Conservation (phyloP, 1,140 invertebrate genomes). For the Helicoverpa armigera region DNA sequence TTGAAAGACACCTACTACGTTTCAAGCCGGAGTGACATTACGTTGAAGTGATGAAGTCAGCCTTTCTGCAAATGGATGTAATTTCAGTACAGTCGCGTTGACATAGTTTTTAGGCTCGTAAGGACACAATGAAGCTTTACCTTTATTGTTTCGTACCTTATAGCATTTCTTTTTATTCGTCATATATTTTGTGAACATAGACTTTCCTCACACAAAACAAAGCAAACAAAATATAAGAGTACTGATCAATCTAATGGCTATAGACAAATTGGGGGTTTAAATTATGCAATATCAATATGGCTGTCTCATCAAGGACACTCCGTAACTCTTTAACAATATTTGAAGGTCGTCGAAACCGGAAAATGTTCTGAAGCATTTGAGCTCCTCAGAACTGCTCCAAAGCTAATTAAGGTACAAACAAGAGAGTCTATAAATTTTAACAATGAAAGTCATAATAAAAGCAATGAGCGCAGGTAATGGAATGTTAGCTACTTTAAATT, state of each 20-base stretch:
- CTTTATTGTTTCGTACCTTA: too few relatives aligned
- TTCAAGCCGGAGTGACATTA: neutral
- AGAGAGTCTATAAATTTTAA: conserved; percentile 23
- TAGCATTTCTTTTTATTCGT: too few relatives aligned
- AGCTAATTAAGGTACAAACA: conserved; percentile 21
- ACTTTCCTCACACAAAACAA: too few relatives aligned
- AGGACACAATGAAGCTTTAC: neutral
- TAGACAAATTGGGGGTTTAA: too few relatives aligned
- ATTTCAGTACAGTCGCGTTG: conserved; percentile 23
- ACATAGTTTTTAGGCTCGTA: conserved; percentile 40
- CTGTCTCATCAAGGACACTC: neutral
- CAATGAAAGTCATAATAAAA: conserved; percentile 13
- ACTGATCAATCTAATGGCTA: too few relatives aligned
- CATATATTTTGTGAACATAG: too few relatives aligned
- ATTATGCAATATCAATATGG: neutral
- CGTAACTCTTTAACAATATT: neutral
- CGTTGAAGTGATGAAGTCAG: conserved; percentile 27
- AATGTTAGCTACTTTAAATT: conserved; percentile 12
- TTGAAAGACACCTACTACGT: neutral
- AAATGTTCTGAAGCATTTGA: neutral
- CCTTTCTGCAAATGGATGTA: conserved; percentile 33
- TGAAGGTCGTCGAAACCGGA: neutral
- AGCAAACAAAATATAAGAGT: too few relatives aligned
- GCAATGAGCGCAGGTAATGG: conserved; percentile 1
- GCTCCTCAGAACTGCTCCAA: conserved; percentile 10